Evolutionary conservation across 2,113 vertebrate species (phyloP).

Genomic region (Xenotilapia caudafasciata): DNA sequence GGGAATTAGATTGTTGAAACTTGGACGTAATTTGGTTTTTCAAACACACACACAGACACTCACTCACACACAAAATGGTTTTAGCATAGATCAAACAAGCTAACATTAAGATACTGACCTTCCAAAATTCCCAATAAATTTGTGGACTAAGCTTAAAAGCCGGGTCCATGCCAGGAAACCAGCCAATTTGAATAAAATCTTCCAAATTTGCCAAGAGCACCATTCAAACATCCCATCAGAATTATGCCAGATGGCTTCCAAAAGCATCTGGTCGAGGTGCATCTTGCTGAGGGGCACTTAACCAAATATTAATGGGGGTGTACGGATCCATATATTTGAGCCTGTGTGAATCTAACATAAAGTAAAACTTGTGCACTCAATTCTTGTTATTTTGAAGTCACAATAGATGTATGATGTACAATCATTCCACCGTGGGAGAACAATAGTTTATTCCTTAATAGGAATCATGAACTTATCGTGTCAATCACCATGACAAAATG

Average conservation of each 20-base stretch:
- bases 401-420: neutral
- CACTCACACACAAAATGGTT: neutral
- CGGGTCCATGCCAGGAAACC: neutral
- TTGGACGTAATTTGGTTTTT: fast-evolving
- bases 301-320: neutral
- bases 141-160: neutral
- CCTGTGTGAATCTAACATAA: neutral
- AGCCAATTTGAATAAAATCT: neutral
- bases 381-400: neutral
- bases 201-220: neutral
- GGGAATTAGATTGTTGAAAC: neutral
- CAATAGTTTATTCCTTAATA: neutral
- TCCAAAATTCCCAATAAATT: neutral
- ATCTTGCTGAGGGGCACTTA: neutral
- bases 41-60: neutral
- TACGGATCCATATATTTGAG: neutral
- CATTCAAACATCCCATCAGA: neutral
- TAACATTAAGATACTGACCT: neutral
- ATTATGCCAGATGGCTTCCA: neutral
- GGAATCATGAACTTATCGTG: neutral
- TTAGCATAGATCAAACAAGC: neutral
- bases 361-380: neutral
- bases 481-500: neutral
- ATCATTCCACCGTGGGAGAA: neutral
- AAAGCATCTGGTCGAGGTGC: neutral